phyloP scores from a whole-genome alignment of 2,888 invertebrate genomes.

The Erebia aethiops region DNA sequence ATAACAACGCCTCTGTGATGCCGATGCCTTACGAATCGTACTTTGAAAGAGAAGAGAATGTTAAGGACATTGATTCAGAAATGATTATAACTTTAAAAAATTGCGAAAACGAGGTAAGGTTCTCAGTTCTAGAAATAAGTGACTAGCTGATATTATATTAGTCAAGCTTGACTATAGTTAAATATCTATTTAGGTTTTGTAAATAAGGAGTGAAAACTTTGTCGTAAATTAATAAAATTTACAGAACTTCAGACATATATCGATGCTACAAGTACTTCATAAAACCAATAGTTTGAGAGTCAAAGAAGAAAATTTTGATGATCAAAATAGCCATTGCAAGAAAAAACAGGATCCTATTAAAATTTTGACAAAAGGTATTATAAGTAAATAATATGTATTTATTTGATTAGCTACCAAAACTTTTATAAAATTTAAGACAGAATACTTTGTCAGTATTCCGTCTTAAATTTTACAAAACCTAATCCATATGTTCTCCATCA shows the following conservation, averaged over 20 bases:
- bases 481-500: too few relatives aligned
- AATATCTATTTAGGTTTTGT: neutral
- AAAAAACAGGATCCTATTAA: slow-evolving; percentile 64
- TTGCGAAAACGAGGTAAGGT: slow-evolving; percentile 62
- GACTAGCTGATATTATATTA: too few relatives aligned
- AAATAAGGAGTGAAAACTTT: too few relatives aligned
- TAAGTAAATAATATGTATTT: too few relatives aligned
- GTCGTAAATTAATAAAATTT: slow-evolving; percentile 31
- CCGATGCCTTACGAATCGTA: slow-evolving; percentile 58
- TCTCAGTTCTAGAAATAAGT: neutral
- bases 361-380: slow-evolving; percentile 65
- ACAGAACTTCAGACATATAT: slow-evolving; percentile 66
- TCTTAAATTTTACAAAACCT: too few relatives aligned
- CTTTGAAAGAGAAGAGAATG: slow-evolving; percentile 45
- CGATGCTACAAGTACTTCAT: slow-evolving; percentile 72
- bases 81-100: slow-evolving; percentile 75
- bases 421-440: too few relatives aligned
- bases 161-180: too few relatives aligned
- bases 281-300: slow-evolving; percentile 61
- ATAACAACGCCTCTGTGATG: slow-evolving; percentile 41
- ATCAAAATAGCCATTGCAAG: slow-evolving; percentile 32
- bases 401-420: too few relatives aligned
- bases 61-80: slow-evolving; percentile 65
- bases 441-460: too few relatives aligned
- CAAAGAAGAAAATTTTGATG: slow-evolving; percentile 42